Base-by-base conservation (phyloP, 2,888 invertebrate genomes). In the Brachyptera putata region DNA sequence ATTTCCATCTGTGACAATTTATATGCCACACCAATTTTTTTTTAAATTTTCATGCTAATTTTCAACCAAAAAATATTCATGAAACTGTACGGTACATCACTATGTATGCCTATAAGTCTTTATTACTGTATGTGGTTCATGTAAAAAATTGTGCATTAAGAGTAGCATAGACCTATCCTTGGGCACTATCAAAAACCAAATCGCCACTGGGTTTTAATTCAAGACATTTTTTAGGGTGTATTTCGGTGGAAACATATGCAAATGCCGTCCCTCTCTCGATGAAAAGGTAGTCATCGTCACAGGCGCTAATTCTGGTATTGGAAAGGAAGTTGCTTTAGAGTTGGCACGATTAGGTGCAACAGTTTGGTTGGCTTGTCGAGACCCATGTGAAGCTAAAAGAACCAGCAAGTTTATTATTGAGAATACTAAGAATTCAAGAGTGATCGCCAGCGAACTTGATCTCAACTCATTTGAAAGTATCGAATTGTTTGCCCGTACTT, bases 221-320 rank as follows among this genome's bases (percentile, higher is more conserved):
- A n/a, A n/a, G n/a, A n/a, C n/a, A n/a, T n/a, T n/a, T n/a, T n/a
- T n/a, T 41, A 68, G 68, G 58, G 49, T 57, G 26, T 62, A 62
- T 49, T 64, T 62, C 46, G 56, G 56, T 49, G 63, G 69, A 62
- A 66, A 65, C 39, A 57, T 36, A 21, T 70, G 70, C 63, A 61
- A 62, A 21, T 69, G 68, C 58, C 59, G 50, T 7, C 61, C 62
- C 24, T 57, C 64, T n/a, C 60, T 71, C 18, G 61, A 63, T 65
- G 77, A 75, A 37, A 71, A 77, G 66, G 77, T 79, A 24, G 72
- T 81, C n/a, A 74, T 83, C 39, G 74, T 83, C 56, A 83, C 83
- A 13, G 82, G 83, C 26, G 80, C 77, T n/a, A 82, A 76, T 70
- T 76, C 78, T 60, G 84, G 83, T 3, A 79, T 84, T 66, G 83